Percentiles rank a stretch among this genome's conserved stretches.
Conservation (phyloP, 2,888 invertebrate genomes). For the Nemoura dubitans region DNA sequence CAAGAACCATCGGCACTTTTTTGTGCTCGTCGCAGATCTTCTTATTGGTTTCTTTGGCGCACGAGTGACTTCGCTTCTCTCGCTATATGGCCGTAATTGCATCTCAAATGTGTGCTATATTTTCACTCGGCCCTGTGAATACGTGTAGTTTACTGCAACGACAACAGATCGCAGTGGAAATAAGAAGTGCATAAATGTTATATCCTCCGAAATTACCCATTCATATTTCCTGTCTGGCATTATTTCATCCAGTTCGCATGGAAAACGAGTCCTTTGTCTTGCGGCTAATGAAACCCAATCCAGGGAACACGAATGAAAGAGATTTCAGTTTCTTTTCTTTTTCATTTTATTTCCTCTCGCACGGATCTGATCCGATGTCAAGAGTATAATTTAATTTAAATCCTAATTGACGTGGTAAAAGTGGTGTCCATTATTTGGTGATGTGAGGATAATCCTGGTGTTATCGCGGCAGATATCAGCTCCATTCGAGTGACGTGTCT, state of each 20-base stretch:
- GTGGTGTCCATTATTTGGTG: conserved; percentile 27
- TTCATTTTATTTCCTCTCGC: background rate
- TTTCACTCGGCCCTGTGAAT: background rate
- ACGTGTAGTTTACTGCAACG: background rate
- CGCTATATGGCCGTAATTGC: background rate
- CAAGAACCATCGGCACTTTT: background rate
- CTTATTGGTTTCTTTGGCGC: background rate
- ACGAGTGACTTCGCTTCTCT: background rate
- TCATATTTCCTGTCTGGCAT: conserved; percentile 7
- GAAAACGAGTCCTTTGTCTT: background rate
- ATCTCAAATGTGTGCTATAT: background rate
- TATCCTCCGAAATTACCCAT: background rate
- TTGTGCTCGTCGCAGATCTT: background rate
- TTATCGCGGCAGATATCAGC: background rate
- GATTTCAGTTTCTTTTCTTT: background rate
- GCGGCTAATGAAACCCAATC: background rate
- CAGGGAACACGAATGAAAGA: conserved; percentile 12
- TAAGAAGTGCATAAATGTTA: background rate
- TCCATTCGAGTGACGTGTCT: background rate
- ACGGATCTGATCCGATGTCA: conserved; percentile 15
- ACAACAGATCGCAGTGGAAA: background rate
- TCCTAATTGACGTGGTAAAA: conserved; percentile 30
- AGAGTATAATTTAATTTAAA: conserved; percentile 23
- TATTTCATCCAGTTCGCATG: conserved; percentile 7
- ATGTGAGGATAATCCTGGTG: conserved; percentile 1